A percentile compares a stretch with the other conserved stretches of the same genome.
Evolutionary conservation across 2,888 invertebrate genomes (phyloP).

Genomic region (Selenia dentaria): DNA sequence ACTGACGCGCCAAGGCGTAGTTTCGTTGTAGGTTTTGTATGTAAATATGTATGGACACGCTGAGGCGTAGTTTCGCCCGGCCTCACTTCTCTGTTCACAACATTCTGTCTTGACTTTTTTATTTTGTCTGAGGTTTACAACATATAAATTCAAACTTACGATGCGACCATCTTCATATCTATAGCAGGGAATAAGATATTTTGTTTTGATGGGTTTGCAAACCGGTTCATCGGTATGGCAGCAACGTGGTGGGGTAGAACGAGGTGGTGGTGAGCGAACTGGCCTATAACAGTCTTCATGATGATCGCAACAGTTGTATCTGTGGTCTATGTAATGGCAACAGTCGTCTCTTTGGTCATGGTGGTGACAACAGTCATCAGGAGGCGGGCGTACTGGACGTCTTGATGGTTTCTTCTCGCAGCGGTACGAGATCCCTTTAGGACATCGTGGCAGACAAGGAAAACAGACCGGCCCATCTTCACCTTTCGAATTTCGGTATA

Average conservation of each 20-base stretch:
- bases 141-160: constrained; percentile 69
- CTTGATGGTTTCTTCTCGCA: constrained; percentile 43
- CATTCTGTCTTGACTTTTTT: no score
- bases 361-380: constrained; percentile 8
- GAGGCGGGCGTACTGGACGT: constrained; percentile 14
- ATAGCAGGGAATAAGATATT: constrained; percentile 77
- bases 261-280: constrained; percentile 6
- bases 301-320: neutral
- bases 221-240: constrained; percentile 31
- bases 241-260: constrained; percentile 5
- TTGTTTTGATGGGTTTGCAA: constrained; percentile 59
- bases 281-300: neutral
- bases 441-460: constrained; percentile 58
- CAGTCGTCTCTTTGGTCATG: constrained; percentile 16
- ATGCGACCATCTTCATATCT: constrained; percentile 78
- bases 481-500: constrained; percentile 43
- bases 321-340: neutral
- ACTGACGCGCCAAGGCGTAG: no score
- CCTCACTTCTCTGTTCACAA: no score
- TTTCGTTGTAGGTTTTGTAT: no score
- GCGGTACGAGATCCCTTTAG: constrained; percentile 48
- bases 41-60: no score
- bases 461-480: constrained; percentile 46
- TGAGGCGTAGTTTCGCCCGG: no score
- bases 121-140: no score